Conservation (phyloP, 2,888 invertebrate species). For the Perdita meconis region DNA sequence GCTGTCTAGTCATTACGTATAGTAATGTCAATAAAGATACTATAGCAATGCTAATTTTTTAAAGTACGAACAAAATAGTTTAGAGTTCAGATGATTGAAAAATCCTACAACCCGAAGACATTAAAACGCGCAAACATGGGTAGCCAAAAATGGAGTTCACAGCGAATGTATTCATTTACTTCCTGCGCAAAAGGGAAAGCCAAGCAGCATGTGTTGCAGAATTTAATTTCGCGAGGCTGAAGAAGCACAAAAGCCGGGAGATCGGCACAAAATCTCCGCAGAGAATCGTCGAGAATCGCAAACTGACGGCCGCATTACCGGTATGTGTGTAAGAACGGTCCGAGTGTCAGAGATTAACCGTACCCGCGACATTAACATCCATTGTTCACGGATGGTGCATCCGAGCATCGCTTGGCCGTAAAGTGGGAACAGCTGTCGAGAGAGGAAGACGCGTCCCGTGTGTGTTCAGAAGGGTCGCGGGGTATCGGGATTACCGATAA, state of each 20-base stretch:
- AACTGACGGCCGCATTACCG: slow-evolving; percentile 32
- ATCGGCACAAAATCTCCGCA: not conserved
- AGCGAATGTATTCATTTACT: no score
- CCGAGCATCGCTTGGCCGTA: slow-evolving; percentile 21
- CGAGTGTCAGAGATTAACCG: slow-evolving; percentile 61
- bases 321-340: not conserved
- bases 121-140: no score
- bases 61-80: no score
- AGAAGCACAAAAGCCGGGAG: not conserved
- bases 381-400: slow-evolving; percentile 57
- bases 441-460: slow-evolving; percentile 23
- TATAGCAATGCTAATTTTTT: no score
- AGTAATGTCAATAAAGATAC: no score
- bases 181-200: no score
- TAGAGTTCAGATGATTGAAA: no score
- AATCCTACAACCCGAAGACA: no score
- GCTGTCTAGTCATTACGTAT: no score
- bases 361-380: slow-evolving; percentile 57
- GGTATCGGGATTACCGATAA: slow-evolving; percentile 59
- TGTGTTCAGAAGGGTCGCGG: slow-evolving; percentile 5
- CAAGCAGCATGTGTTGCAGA: not conserved
- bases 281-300: slow-evolving; percentile 9
- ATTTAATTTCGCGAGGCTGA: not conserved
- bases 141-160: no score
- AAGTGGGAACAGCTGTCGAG: slow-evolving; percentile 42